Percentiles rank a stretch among this genome's conserved stretches.
These are phyloP conservation scores for Brachionus paranguensis DNA, from an alignment of 1,140 invertebrate species.

Conservation along the genomic window DNA sequence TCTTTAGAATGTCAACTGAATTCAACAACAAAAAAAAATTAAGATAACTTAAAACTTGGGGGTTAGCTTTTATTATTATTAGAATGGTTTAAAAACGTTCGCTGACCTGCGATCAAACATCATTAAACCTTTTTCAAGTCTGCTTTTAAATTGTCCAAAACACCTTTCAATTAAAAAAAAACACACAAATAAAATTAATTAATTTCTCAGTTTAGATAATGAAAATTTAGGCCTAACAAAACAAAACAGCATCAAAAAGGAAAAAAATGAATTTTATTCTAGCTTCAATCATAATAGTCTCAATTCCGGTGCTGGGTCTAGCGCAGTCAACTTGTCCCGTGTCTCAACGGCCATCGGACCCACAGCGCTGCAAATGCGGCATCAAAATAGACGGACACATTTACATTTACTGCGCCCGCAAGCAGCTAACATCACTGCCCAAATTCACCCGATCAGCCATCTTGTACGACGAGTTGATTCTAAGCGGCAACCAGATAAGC, in stretches of 20 bases:
- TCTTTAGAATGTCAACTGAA: background rate
- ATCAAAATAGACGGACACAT: conserved; percentile 30
- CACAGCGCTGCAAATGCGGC: conserved; percentile 21
- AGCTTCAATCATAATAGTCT: too few relatives aligned
- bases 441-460: conserved; percentile 8
- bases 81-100: background rate
- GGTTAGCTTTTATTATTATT: conserved; percentile 19
- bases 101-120: background rate
- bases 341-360: background rate
- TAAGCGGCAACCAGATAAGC: conserved; percentile 30
- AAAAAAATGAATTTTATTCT: background rate
- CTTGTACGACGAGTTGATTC: conserved; percentile 34
- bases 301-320: background rate
- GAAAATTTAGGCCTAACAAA: background rate
- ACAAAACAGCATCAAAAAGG: background rate
- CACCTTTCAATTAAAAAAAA: background rate
- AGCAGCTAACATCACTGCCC: background rate
- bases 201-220: background rate
- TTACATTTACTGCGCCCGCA: conserved; percentile 39
- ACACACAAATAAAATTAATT: background rate
- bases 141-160: background rate
- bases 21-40: background rate
- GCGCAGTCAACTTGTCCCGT: conserved; percentile 21
- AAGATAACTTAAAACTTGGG: background rate
- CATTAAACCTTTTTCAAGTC: background rate